Base-by-base conservation (phyloP, 2,113 vertebrate genomes). In the Centrocercus urophasianus region DNA sequence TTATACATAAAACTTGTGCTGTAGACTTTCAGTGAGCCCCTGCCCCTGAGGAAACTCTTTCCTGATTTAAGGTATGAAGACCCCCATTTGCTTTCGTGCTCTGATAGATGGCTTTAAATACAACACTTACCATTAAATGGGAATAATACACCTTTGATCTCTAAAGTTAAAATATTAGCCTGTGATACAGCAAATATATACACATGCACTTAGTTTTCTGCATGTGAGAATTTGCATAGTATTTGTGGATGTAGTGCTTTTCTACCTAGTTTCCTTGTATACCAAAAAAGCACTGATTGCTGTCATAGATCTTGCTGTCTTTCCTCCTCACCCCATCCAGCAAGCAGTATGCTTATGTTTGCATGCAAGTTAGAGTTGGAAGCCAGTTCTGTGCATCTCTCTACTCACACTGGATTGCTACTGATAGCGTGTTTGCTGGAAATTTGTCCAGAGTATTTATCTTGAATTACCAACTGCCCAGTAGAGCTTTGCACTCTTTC, bases 401-500 rank as follows among this genome's bases (percentile, higher is more conserved):
- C 34, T 78, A 30, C 65, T 74, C 57, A 57, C 14, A 59, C 11
- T 61, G n/a, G 24, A 56, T 80, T 72, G 52, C 59, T 70, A 65
- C 56, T 47, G 57, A 61, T 22, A 78, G 45, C 3, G 1, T 71
- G 48, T 71, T 86, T 90, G 43, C 38, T 40, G 24, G 66, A 50
- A 78, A 52, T 78, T 43, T 63, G 65, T 83, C 61, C 57, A 38
- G 42, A 13, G 32, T 10, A 57, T 36, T 90, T 93, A 69, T 40
- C 34, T 1, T 19, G 7, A 42, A 65, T 30, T 64, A 75, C 80
- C 40, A 92, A 67, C 65, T 38, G 67, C 32, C 24, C 22, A 71
- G 57, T 13, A 75, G 65, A 90, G 54, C 36, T 93, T 93, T 71
- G 54, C 38, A 52, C 21, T 81, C 75, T 65, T 86, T 89, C 65